Percentiles rank a stretch among this genome's conserved stretches.
These are phyloP conservation scores for Aphrophora alni DNA, from an alignment of 2,888 invertebrate genomes.

Conservation along the genomic window DNA sequence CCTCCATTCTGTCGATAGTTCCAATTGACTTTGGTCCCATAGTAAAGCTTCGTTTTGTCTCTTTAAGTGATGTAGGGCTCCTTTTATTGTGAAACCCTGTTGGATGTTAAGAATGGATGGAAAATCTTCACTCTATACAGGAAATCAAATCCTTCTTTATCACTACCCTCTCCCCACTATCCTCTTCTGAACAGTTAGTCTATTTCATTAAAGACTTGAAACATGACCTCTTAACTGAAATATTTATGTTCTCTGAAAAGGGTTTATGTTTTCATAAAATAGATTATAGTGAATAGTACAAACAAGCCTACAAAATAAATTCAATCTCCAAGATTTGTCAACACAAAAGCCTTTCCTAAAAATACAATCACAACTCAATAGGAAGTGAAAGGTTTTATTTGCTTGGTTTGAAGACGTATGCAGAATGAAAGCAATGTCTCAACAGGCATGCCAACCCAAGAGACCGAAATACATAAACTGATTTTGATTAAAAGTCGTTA, in stretches of 20 bases:
- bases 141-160: conserved; percentile 9
- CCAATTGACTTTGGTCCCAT: conserved; percentile 6
- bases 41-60: not conserved
- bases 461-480: too few species aligned
- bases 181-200: not conserved
- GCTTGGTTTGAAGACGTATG: not conserved
- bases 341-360: not conserved
- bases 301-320: not conserved
- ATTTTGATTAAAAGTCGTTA: too few species aligned
- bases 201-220: not conserved
- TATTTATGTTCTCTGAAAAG: not conserved
- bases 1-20: not conserved
- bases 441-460: too few species aligned
- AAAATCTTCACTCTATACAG: conserved; percentile 4
- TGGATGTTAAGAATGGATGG: not conserved
- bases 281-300: not conserved
- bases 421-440: too few species aligned
- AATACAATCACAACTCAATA: not conserved
- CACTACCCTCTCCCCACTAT: not conserved
- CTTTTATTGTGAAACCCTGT: not conserved
- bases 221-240: not conserved
- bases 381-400: not conserved
- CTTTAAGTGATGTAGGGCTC: not conserved
- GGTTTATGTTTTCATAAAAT: not conserved
- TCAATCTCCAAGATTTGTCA: not conserved